Evolutionary conservation across 2,888 invertebrate species (phyloP), one percentile per base, ranked within the genome.

Genomic region (Aleiodes testaceus): DNA sequence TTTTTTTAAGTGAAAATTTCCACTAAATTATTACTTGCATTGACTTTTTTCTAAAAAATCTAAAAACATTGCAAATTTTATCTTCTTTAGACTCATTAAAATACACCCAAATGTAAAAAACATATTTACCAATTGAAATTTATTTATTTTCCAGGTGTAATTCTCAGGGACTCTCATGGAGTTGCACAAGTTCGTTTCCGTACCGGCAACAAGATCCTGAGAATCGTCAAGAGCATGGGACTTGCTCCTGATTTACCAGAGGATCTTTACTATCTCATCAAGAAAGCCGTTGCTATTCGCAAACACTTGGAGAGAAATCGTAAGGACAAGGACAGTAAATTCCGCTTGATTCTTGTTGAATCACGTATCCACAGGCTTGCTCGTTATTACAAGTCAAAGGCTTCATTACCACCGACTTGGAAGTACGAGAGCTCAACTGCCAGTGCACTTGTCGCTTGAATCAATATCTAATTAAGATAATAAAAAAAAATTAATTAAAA

Each of bases 361-460:
- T 98, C 98, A 69, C 93, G 99, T 88, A 99, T 99, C 85, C 99
- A 99, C 90, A 93, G 99, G 85, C 91, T 99, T 87, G 98, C 98
- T 61, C 93, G 99, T 80, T 99, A 99, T 89, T 99, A 99, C 92
- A 99, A 99, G 89, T 95, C 95, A 67, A 97, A 96, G 90, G 94
- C 93, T 83, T 95, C 97, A 74, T 91, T 99, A 75, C 94, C 99
- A 70, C 98, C 99, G 50, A 98, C 95, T 90, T 99, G 99, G 99
- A 99, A 98, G 89, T 99, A 99, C 87, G 98, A 98, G 89, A 97
- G 97, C 49, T 95, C 96, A 88, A 99, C 99, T 74, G 99, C 99
- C 67, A 99, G 99, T 78, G 98, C 99, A 86, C 92, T 99, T 88
- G 98, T 99, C 82, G 97, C 99, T 87, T 99, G 96, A 73, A 66